Base-by-base conservation (phyloP, 2,888 invertebrate genomes). In the Cryptophagus acutangulus region DNA sequence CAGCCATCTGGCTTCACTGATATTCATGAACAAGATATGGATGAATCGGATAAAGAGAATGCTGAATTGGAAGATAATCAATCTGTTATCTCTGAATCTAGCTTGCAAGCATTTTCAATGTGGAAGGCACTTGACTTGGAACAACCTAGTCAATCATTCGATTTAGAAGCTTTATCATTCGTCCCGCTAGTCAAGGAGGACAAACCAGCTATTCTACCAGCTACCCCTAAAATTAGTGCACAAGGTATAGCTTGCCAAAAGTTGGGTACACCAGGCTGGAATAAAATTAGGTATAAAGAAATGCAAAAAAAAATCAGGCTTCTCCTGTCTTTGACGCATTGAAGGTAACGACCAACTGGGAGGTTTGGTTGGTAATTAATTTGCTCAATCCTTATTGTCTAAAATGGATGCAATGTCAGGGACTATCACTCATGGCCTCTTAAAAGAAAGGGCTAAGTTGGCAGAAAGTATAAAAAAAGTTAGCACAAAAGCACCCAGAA, bases 241-340 rank as follows among this genome's bases (percentile, higher is more conserved):
- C 31, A 31, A 12, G 31, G 31, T 3, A 5, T 31, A 31, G 31
- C 31, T 5, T 4, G 31, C 15, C 31, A 31, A 17, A 31, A 13
- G 31, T 29, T 20, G 9, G 9, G 16, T 8, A n/a, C 15, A 5
- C 10, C 6, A 3, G 17, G 38, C n/a, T 38, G 38, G 17, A 31
- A 38, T 17, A 18, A 38, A 6, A 38, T 38, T 15, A 6, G 26
- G n/a, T 36, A 36, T 17, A 36, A 36, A 17, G 36, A 36, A n/a
- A 28, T 36, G 9, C 28, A 36, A 15, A 36, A 36, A n/a, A 25
- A 15, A 16, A 9, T 3, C 4, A n/a, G 12, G 26, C 9, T 26
- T 26, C 26, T 12, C 26, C 26, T 26, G 26, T 6, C 12, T 26
- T 26, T 26, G n/a, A 3, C n/a, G 26, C 26, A 3, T 26, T 26